phyloP scores from a whole-genome alignment of 2,113 vertebrate genomes.

The Nymphicus hollandicus region DNA sequence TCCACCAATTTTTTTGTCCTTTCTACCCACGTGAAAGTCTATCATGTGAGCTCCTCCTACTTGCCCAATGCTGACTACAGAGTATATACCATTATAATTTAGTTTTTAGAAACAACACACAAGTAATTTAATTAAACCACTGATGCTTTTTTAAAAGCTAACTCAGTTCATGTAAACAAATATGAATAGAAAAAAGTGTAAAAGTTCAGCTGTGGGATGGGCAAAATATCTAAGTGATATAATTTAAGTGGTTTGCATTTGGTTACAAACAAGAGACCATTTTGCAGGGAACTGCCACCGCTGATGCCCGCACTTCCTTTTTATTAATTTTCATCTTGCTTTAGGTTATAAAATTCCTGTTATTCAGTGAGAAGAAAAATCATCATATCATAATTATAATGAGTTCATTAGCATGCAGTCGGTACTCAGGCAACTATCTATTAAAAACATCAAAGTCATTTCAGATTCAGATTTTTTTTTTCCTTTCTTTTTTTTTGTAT shows the following conservation, averaged over 20 bases:
- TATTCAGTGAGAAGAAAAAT: neutral
- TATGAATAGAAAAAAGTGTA: neutral
- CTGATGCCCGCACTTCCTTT: neutral
- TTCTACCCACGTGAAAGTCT: neutral
- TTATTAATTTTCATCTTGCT: neutral
- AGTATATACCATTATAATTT: neutral
- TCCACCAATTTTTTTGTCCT: neutral
- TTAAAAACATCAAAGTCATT: neutral
- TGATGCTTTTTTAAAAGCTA: neutral
- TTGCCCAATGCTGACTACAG: rapidly evolving
- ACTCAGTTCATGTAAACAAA: neutral
- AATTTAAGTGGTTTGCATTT: neutral
- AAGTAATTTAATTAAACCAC: neutral
- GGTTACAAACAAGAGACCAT: neutral
- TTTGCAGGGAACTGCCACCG: neutral
- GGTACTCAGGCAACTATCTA: neutral
- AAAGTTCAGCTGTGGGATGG: neutral
- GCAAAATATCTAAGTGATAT: neutral
- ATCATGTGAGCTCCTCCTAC: neutral
- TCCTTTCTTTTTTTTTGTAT: neutral
- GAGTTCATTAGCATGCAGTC: neutral
- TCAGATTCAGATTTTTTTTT: neutral
- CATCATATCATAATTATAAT: neutral
- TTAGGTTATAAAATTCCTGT: neutral
- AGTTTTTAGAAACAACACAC: neutral